phyloP scores from a whole-genome alignment of 2,797 vertebrate genomes.

The Acestrorhynchus altus region DNA sequence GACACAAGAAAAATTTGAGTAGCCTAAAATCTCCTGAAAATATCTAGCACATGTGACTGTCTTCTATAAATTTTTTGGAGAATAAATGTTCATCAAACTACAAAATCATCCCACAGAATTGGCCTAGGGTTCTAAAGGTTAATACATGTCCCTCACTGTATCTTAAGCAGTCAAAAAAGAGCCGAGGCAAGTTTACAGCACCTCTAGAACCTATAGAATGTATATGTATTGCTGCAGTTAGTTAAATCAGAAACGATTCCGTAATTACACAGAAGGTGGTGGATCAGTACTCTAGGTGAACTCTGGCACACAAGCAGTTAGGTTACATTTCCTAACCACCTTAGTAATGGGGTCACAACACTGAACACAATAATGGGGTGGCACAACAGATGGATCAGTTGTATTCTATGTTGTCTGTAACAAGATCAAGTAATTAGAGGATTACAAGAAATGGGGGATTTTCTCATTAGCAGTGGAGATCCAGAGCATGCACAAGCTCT shows the following conservation, averaged over 20 bases:
- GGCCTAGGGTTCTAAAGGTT: too few species aligned
- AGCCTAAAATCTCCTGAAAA: too few species aligned
- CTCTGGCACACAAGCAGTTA: not conserved
- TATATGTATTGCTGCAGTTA: too few species aligned
- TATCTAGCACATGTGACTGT: too few species aligned
- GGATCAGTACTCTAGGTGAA: not conserved
- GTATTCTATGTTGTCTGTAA: slow-evolving; percentile 40
- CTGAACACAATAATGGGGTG: slow-evolving; percentile 29
- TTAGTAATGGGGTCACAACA: slow-evolving; percentile 14
- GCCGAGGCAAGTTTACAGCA: not conserved
- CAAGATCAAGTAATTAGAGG: slow-evolving; percentile 44
- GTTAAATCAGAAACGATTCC: not conserved
- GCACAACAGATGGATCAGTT: slow-evolving; percentile 23
- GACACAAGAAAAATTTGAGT: too few species aligned
- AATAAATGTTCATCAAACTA: too few species aligned
- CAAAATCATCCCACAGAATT: too few species aligned
- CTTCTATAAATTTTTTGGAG: too few species aligned
- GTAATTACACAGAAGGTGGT: not conserved
- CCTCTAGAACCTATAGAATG: not conserved
- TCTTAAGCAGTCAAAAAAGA: not conserved
- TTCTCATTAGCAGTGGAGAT: slow-evolving; percentile 50
- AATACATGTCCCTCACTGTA: too few species aligned
- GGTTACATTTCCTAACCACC: not conserved
- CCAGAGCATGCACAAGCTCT: slow-evolving; percentile 43
- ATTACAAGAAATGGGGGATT: slow-evolving; percentile 41